phyloP scores from a whole-genome alignment of 1,140 invertebrate genomes.

The Bombus terrestris region DNA sequence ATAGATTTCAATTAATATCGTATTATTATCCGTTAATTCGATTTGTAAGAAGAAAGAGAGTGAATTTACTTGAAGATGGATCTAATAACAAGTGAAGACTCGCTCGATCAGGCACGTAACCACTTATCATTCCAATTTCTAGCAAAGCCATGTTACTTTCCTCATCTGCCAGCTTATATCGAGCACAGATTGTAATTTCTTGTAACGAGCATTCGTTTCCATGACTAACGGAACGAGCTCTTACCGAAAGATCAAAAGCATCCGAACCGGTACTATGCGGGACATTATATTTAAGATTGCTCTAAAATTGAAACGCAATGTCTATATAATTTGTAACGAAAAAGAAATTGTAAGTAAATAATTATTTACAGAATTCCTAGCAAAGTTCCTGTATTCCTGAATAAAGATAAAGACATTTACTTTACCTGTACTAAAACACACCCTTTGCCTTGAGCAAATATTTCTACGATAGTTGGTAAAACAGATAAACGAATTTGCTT shows the following conservation, averaged over 20 bases:
- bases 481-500: conserved; percentile 77
- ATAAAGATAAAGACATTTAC: not conserved
- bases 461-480: conserved; percentile 81
- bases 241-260: conserved; percentile 78
- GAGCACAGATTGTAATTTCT: conserved; percentile 75
- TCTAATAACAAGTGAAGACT: conserved; percentile 81
- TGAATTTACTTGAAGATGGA: conserved; percentile 78
- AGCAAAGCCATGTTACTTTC: conserved; percentile 86
- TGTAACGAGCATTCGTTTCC: conserved; percentile 78
- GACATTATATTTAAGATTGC: conserved; percentile 83
- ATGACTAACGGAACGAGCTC: conserved; percentile 68
- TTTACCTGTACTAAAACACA: conserved; percentile 85
- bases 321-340: not conserved
- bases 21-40: no score
- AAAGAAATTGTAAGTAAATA: not conserved
- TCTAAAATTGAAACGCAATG: conserved; percentile 72
- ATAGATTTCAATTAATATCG: not conserved
- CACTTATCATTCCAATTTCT: conserved; percentile 86
- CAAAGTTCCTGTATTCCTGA: not conserved
- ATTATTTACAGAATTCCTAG: not conserved
- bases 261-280: conserved; percentile 76
- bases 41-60: not conserved
- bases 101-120: conserved; percentile 84
- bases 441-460: conserved; percentile 84
- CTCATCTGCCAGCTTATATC: conserved; percentile 80